Percentiles rank a stretch among this genome's conserved stretches.
phyloP scores from a whole-genome alignment of 2,888 invertebrate species.

The Dynastes hyllus region DNA sequence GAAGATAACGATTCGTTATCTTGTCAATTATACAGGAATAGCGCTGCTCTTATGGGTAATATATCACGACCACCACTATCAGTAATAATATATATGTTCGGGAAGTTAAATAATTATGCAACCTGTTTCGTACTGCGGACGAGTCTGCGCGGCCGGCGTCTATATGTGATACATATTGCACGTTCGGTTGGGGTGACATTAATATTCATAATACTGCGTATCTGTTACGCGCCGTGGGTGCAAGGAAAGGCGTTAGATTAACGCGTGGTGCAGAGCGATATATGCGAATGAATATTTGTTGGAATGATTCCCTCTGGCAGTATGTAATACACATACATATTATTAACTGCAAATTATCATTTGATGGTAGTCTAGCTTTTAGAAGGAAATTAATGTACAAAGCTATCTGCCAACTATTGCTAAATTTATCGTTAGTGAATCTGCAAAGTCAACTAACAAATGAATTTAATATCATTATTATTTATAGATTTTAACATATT shows the following conservation, averaged over 20 bases:
- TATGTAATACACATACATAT: background rate
- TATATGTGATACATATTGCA: conserved; percentile 23
- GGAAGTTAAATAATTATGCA: conserved; percentile 30
- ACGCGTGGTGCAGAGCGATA: conserved; percentile 10
- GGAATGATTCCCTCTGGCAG: background rate
- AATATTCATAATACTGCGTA: conserved; percentile 35
- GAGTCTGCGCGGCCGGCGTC: background rate
- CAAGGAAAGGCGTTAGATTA: conserved; percentile 27
- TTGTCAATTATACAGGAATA: conserved; percentile 40
- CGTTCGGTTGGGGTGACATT: conserved; percentile 23
- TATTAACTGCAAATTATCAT: no score
- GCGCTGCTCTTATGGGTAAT: conserved; percentile 24
- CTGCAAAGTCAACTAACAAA: no score
- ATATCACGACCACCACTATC: conserved; percentile 34
- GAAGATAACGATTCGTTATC: conserved; percentile 29
- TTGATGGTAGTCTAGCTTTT: no score
- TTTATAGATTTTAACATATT: no score
- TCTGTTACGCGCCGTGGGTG: conserved; percentile 29
- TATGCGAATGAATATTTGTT: conserved; percentile 19
- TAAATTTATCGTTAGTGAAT: no score
- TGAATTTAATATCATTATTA: no score
- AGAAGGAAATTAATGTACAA: no score
- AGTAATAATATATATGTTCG: conserved; percentile 31
- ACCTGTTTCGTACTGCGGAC: conserved; percentile 13
- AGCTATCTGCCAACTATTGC: no score